Evolutionary conservation across 2,888 invertebrate species (phyloP), one percentile per base, ranked within the genome.

Genomic region (Strigamia transsilvanica): DNA sequence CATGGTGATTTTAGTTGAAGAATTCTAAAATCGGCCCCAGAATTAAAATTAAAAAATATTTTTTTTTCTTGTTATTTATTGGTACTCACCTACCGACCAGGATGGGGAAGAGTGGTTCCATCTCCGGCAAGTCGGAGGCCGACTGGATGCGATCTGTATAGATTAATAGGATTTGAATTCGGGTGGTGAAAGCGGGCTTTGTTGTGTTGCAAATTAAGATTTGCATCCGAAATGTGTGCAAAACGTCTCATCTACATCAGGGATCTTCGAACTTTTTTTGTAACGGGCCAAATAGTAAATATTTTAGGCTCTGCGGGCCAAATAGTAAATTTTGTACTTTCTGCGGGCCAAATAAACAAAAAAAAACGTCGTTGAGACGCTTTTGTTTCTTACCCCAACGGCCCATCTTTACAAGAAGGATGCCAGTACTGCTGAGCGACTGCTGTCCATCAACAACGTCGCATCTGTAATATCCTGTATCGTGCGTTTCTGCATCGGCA

Each of bases 401-500:
- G 85, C 88, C 88, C 85, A 88, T 87, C 82, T 87, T 88, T 81
- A 91, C 90, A 77, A 88, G 87, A 13, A 92, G 87, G 79, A 90
- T 88, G n/a, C 89, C 91, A 2, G 90, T 89, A 0, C 91, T 91
- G 80, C 89, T 89, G 77, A 91, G 89, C 83, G 87, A 88, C 51
- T 90, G 89, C 15, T 88, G 87, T 7, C 90, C 90, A 85, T 91
- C 91, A 82, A 87, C 87, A 0, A 90, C 92, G 83, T 90, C 89
- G 86, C 93, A 92, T 46, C 89, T 89, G 86, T 92, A 91, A 86
- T 90, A 91, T 0, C 91, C 92, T 80, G 89, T 89, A 87, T 92
- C 92, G 85, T 91, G 89, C 61, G 90, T 89, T 84, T 92, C 91
- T 84, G 92, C 86, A 83, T 90, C 88, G 32, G 87, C 87, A 83